Base-by-base conservation (phyloP, 2,888 invertebrate species). In the Thecocarcelia acutangulata region DNA sequence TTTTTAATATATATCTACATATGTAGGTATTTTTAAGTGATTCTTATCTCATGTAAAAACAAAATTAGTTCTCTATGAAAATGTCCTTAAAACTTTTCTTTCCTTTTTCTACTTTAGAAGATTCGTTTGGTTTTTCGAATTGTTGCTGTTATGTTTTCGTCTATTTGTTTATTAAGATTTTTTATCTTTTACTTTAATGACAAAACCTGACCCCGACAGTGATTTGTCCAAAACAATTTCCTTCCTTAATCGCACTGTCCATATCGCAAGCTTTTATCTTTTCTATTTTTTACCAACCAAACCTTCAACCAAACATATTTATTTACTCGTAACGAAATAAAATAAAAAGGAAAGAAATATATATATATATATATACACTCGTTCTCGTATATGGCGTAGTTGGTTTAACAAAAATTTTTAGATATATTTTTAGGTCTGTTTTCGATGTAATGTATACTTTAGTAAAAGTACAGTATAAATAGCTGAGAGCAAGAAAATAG, bases 221-320 rank as follows among this genome's bases (percentile, higher is more conserved):
- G 82, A 82, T 83, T 83, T 86, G 88, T 88, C 87, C 87, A 86
- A 89, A 89, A 90, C 88, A 87, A 89, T 89, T 89, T 90, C 88
- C 88, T 89, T 89, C 88, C 88, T 87, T 89, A 89, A 89, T 89
- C 90, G 87, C 89, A 85, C 85, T 86, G 86, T 87, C 86, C 85
- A 83, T 84, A 83, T 85, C 85, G 75, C 79, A 84, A 73, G 77
- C 58, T 85, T 85, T 82, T 74, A 78, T 82, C 74, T 64, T 64
- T 37, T 61, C 48, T 19, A 58, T 21, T 28, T n/a, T 42, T 21
- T 56, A 40, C 11, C 6, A 42, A 11, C 46, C 17, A 33, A 33
- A 54, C 52, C n/a, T n/a, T n/a, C n/a, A n/a, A n/a, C n/a, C n/a
- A 2, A 2, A 58, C 40, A 66, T 66, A 74, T 58, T 46, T 66